Evolutionary conservation across 2,888 invertebrate genomes (phyloP), one percentile per base, ranked within the genome.

Genomic region (Rotaria magnacalcarata): DNA sequence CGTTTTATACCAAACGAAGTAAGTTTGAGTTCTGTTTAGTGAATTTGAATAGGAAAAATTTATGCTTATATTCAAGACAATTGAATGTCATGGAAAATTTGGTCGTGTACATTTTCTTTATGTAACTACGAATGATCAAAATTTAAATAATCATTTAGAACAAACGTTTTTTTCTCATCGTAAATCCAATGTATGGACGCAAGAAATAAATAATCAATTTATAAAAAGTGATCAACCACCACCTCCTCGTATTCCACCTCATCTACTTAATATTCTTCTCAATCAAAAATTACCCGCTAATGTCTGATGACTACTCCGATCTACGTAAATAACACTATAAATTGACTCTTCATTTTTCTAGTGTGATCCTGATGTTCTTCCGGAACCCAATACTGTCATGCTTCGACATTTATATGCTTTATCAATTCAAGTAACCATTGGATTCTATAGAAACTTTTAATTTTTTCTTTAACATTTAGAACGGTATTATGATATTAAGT

Each of bases 301-400:
- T 88, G 91, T 91, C 88, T 89, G n/a, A 84, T 75, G 2, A 7
- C 14, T 6, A 6, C 10, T 21, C 7, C 6, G 14, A 11, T 21
- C 16, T n/a, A 43, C 10, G 8, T n/a, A 19, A 19, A 7, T 41
- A 16, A 19, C 2, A 34, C 19, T 7, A 10, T 54, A 21, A 8
- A 6, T 54, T 54, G 19, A 19, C 34, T 34, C 14, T 67, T 19
- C 34, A 0, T 34, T 16, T 21, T 41, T 75, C 0, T 92, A 97
- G 95, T 97, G 97, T 92, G 99, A 99, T 91, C 99, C 99, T 85
- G 97, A 97, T 85, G 93, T 99, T 89, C 92, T 99, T 89, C 99
- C 99, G n/a, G 98, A 99, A 92, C 99, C 99, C 85, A 98, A 98
- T 91, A 98, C 98, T 91, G 99, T 99, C 50, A 99, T 99, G 99